These are phyloP conservation scores for Archegozetes longisetosus DNA, from an alignment of 1,140 invertebrate species.

Conservation along the genomic window DNA sequence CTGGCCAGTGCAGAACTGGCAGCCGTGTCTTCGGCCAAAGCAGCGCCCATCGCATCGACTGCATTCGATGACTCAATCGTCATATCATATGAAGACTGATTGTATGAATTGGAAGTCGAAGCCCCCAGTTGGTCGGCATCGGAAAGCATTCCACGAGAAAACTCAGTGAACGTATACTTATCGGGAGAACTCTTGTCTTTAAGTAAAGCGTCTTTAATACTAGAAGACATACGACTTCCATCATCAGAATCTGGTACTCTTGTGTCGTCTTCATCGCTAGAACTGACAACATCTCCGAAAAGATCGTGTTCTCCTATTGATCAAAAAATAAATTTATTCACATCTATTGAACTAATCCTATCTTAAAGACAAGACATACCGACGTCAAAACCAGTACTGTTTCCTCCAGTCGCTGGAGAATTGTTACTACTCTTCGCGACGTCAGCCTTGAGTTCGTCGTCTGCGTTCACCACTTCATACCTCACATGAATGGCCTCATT, in stretches of 20 bases:
- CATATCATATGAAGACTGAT: conserved; percentile 13
- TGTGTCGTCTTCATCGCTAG: conserved; percentile 40
- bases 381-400: conserved; percentile 23
- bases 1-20: conserved; percentile 11
- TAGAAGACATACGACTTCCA: conserved; percentile 10
- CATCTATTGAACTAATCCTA: too few species aligned
- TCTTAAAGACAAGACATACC: too few species aligned
- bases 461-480: conserved; percentile 84
- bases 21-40: conserved; percentile 12
- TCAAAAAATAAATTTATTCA: too few species aligned
- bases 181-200: conserved; percentile 31
- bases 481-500: conserved; percentile 76
- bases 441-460: conserved; percentile 42
- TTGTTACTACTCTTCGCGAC: conserved; percentile 5
- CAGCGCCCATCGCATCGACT: not conserved
- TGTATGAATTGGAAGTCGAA: not conserved
- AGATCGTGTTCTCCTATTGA: conserved; percentile 38
- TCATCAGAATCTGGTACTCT: conserved; percentile 16
- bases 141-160: not conserved
- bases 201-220: conserved; percentile 40
- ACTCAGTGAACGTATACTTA: not conserved
- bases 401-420: conserved; percentile 12
- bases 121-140: not conserved
- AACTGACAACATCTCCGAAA: conserved; percentile 70
- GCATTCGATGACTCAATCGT: not conserved